Percentiles rank a stretch among this genome's conserved stretches.
Evolutionary conservation across 2,797 vertebrate genomes (phyloP).

Genomic region (Cynodonichthys magdalenae): DNA sequence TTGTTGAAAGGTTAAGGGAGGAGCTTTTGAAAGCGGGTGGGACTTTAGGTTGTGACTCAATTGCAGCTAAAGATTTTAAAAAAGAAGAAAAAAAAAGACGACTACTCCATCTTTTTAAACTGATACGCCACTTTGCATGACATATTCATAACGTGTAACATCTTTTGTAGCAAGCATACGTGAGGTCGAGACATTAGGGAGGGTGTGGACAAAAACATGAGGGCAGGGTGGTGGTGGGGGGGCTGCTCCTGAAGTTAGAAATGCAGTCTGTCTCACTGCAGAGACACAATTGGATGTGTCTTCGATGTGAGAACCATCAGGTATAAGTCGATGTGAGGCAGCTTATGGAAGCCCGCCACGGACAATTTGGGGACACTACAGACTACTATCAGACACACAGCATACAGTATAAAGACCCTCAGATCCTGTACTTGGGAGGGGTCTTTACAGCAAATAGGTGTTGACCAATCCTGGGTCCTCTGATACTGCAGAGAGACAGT

Average conservation of each 20-base stretch:
- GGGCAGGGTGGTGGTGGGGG: conserved; percentile 5
- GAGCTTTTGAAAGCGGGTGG: conserved; percentile 51
- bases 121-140: conserved; percentile 85
- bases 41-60: conserved; percentile 61
- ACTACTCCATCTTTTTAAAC: conserved; percentile 83
- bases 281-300: background rate
- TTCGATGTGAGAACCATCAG: too few species aligned
- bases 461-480: conserved; percentile 42
- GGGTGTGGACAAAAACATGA: background rate
- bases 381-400: conserved; percentile 62
- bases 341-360: conserved; percentile 22
- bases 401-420: conserved; percentile 42
- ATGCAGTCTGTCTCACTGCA: conserved; percentile 34
- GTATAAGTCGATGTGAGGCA: background rate
- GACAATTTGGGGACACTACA: conserved; percentile 56
- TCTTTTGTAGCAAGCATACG: conserved; percentile 82
- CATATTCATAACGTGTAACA: conserved; percentile 80
- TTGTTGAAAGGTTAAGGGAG: conserved; percentile 51
- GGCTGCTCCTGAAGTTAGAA: conserved; percentile 43
- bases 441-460: conserved; percentile 51
- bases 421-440: conserved; percentile 43
- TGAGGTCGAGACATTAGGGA: conserved; percentile 49
- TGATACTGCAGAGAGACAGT: conserved; percentile 47
- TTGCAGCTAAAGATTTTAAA: conserved; percentile 62
- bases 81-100: conserved; percentile 37